Evolutionary conservation across 2,797 vertebrate genomes (phyloP).

Genomic region (Hypotaenidia philippensis): DNA sequence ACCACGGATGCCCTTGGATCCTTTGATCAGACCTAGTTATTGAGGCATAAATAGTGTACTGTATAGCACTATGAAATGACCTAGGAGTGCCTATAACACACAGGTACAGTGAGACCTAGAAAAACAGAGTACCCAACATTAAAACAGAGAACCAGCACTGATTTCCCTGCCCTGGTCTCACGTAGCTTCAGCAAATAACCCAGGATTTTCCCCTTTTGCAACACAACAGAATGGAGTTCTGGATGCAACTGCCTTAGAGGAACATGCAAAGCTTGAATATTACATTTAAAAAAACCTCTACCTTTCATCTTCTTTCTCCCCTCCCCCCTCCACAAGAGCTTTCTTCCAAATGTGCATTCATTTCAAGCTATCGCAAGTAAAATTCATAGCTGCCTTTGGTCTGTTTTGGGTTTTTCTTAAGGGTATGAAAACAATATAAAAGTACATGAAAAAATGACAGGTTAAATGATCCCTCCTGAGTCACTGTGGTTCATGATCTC

Average conservation of each 20-base stretch:
- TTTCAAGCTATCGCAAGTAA: neutral
- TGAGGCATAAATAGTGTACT: conserved; percentile 13
- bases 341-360: neutral
- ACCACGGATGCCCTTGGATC: neutral
- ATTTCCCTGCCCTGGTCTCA: neutral
- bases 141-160: neutral
- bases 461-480: neutral
- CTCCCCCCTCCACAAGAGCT: neutral
- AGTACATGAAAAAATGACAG: neutral
- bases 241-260: neutral
- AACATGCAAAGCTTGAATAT: neutral
- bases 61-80: neutral
- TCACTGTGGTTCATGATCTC: neutral
- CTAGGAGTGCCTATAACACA: neutral
- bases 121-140: neutral
- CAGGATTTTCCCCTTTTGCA: neutral
- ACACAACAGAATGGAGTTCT: neutral
- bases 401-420: neutral
- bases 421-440: neutral
- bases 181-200: neutral
- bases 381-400: neutral
- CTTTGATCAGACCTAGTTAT: neutral
- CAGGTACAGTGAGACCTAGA: neutral
- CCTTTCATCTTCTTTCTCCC: neutral
- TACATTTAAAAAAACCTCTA: neutral